Evolutionary conservation across 2,888 invertebrate species (phyloP).

Genomic region (Microdon myrmicae): DNA sequence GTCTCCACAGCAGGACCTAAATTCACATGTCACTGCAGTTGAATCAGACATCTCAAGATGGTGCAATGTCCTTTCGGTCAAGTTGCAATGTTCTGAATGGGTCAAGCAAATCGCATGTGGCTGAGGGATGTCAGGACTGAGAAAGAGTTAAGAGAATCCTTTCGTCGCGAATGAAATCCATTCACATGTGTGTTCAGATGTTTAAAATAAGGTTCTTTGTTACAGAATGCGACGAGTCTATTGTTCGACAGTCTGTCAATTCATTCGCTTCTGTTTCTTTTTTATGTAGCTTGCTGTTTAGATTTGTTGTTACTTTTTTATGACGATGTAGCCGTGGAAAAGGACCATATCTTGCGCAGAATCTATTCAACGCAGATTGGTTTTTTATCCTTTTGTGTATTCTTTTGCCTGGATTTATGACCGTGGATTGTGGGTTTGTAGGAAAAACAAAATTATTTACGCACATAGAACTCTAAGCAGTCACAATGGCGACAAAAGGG

Average conservation of each 20-base stretch:
- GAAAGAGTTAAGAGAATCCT: constrained; percentile 37
- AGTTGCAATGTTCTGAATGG: too few relatives aligned
- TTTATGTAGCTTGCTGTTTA: too few relatives aligned
- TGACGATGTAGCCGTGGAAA: constrained; percentile 42
- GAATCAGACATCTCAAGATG: too few relatives aligned
- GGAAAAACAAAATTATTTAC: constrained; percentile 52
- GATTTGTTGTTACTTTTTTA: too few relatives aligned
- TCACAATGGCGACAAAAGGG: constrained; percentile 46
- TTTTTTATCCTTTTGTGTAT: background rate
- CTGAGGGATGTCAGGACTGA: too few relatives aligned
- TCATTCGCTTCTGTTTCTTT: too few relatives aligned
- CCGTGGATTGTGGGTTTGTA: constrained; percentile 44
- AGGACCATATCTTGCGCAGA: constrained; percentile 38
- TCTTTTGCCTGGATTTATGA: constrained; percentile 36
- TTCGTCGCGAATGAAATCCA: constrained; percentile 22
- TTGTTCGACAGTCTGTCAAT: constrained; percentile 44
- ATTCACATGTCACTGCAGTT: too few relatives aligned
- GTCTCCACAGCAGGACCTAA: background rate
- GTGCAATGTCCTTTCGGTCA: too few relatives aligned
- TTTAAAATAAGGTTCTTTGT: constrained; percentile 27
- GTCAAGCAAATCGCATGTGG: too few relatives aligned
- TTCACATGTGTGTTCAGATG: constrained; percentile 27
- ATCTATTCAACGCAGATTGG: constrained; percentile 15
- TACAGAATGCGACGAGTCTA: constrained; percentile 33
- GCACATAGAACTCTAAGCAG: constrained; percentile 42